Conservation (phyloP, 2,797 vertebrate species). For the Eidolon dupreanum region DNA sequence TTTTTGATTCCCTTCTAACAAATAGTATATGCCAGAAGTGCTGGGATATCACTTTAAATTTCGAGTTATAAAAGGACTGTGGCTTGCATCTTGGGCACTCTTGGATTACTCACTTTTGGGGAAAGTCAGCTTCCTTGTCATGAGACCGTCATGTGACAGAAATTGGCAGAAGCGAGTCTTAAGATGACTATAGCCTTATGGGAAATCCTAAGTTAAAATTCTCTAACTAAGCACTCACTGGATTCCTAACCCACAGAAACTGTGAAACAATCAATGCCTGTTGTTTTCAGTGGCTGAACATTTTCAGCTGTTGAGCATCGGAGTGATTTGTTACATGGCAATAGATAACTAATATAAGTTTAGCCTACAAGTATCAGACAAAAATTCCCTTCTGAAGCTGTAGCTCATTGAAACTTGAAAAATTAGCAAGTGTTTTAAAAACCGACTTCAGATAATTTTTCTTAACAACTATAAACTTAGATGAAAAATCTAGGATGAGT, state of each 20-base stretch:
- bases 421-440: not conserved
- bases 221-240: not conserved
- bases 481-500: not conserved
- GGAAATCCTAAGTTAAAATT: not conserved
- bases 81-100: not conserved
- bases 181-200: not conserved
- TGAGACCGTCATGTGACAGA: not conserved
- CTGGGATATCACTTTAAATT: not conserved
- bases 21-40: not conserved
- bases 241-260: not conserved
- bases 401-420: not conserved
- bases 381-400: rapidly evolving
- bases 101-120: not conserved
- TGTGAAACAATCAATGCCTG: not conserved
- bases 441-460: not conserved
- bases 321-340: not conserved
- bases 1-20: not conserved
- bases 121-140: not conserved
- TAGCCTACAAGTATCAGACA: not conserved
- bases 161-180: not conserved
- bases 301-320: not conserved
- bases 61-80: not conserved
- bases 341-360: not conserved
- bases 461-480: not conserved
- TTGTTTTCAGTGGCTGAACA: not conserved